Evolutionary conservation across 2,797 vertebrate genomes (phyloP), one percentile per base, ranked within the genome.

Genomic region (Megalops cyprinoides): DNA sequence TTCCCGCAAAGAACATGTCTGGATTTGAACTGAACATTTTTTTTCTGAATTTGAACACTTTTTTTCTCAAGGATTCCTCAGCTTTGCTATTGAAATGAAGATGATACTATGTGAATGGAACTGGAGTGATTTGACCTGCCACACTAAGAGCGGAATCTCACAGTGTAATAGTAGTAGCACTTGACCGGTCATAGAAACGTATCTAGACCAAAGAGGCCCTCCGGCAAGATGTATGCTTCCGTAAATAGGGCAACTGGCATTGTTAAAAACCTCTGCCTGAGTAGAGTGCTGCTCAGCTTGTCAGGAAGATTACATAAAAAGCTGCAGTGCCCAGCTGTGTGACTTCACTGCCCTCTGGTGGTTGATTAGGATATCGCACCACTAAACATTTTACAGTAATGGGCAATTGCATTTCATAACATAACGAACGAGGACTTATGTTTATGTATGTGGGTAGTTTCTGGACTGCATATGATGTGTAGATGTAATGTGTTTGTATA

Each of bases 241-340:
- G 42, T 77, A 75, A 74, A 83, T 82, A 31, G 79, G 76, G 31
- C 81, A 1, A 79, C 75, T 34, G 76, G 20, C 15, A 79, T 71
- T 77, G 53, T 53, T 51, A 60, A 79, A 5, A 31, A 20, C 48
- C 53, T 28, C 31, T 42, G 49, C 37, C 48, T 49, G 23, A 78
- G 58, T 85, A 49, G 31, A 28, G 8, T 9, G 3, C 39, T 58
- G 74, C 48, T 46, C 25, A 51, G 56, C 37, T 31, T 84, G 55
- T 81, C 31, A 8, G 55, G 15, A 9, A 25, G 25, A 2, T 25
- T 34, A 55, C 2, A 34, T 69, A 69, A 42, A 49, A 20, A 18
- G 51, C 9, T 6, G 12, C 20, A 28, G 23, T 1, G 49, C 48
- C 8, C 23, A 65, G n/a, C 65, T 73, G 67, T 79, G 78, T 44